These are phyloP conservation scores for Mechanitis messenoides DNA, from an alignment of 2,888 invertebrate genomes.

Conservation along the genomic window DNA sequence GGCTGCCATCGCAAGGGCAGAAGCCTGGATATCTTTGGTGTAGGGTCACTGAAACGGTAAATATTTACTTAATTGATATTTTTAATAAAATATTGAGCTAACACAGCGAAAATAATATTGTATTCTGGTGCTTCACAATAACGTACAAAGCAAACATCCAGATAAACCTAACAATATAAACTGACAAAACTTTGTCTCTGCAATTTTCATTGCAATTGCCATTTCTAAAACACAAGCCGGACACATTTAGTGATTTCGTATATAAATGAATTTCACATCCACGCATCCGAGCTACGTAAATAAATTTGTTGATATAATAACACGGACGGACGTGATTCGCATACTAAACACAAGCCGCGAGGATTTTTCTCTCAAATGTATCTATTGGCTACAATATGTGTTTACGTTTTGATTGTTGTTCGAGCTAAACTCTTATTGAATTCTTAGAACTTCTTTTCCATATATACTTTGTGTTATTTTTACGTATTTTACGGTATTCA, in stretches of 20 bases:
- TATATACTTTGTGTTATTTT: background rate
- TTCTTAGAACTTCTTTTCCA: background rate
- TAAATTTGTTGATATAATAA: constrained; percentile 27
- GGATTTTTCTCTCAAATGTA: constrained; percentile 1
- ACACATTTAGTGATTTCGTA: constrained; percentile 20
- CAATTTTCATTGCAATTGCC: constrained; percentile 12
- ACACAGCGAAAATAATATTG: background rate
- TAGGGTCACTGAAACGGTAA: constrained; percentile 56
- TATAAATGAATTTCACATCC: constrained; percentile 20
- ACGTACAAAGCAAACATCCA: background rate
- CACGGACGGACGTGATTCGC: constrained; percentile 22
- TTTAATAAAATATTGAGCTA: background rate
- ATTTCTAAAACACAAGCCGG: constrained; percentile 6
- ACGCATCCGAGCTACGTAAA: constrained; percentile 17
- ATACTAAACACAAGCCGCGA: constrained; percentile 16
- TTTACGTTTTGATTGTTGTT: constrained; percentile 2
- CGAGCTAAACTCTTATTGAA: background rate
- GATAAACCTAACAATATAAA: background rate
- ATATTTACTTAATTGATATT: background rate
- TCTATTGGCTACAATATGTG: background rate
- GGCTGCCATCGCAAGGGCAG: constrained; percentile 59
- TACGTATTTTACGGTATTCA: background rate
- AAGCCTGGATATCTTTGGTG: constrained; percentile 46
- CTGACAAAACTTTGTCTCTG: constrained; percentile 4
- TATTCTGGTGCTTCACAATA: background rate